These are phyloP conservation scores for Lophotriccus pileatus DNA, from an alignment of 2,797 vertebrate genomes.

Conservation along the genomic window DNA sequence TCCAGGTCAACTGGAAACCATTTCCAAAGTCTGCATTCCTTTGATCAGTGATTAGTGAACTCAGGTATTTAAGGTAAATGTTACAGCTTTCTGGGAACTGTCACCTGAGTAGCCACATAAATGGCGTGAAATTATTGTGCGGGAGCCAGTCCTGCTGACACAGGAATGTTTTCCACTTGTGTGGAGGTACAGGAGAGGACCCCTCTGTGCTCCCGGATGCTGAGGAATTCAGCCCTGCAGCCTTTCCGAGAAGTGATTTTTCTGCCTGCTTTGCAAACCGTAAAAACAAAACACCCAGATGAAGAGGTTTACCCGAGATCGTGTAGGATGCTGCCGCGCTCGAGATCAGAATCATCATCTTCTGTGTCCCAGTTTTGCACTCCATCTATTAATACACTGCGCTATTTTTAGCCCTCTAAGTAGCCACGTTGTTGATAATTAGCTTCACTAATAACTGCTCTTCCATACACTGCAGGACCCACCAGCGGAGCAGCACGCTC, in stretches of 20 bases:
- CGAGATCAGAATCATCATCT: not conserved
- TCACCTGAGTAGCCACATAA: not conserved
- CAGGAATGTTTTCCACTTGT: not conserved
- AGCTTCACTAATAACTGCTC: not conserved
- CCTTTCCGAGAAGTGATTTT: not conserved
- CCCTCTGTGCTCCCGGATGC: not conserved
- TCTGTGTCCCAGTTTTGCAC: not conserved
- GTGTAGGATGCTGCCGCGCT: not conserved
- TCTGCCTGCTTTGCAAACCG: not conserved
- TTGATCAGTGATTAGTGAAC: conserved; percentile 10
- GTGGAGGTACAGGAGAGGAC: not conserved
- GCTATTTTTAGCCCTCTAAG: conserved; percentile 39
- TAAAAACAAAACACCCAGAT: not conserved
- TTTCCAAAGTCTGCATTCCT: not conserved
- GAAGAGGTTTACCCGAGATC: not conserved
- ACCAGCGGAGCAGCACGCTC: not conserved
- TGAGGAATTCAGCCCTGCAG: not conserved
- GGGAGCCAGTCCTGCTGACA: not conserved
- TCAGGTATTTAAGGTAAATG: conserved; percentile 1
- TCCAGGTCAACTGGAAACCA: not conserved
- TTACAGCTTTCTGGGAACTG: conserved; percentile 11
- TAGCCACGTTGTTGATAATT: conserved; percentile 26
- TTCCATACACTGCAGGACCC: not conserved
- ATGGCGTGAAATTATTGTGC: not conserved
- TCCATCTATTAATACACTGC: not conserved